Evolutionary conservation across 2,113 vertebrate species (phyloP).

Genomic region (Merops nubicus): DNA sequence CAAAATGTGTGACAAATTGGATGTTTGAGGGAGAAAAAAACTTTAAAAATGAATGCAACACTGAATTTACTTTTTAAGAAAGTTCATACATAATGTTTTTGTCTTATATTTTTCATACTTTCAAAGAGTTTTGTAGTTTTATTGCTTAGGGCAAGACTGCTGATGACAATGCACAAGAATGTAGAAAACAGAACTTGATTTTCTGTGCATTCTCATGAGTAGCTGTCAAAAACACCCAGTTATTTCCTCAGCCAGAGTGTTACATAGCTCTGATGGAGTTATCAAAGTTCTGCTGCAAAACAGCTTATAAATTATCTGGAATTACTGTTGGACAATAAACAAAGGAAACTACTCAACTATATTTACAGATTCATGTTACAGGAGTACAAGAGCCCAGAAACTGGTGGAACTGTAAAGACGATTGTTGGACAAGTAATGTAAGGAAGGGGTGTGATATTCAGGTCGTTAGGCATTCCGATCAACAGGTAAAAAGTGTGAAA

Average conservation of each 20-base stretch:
- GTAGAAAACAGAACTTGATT: not conserved
- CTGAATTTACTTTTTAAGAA: not conserved
- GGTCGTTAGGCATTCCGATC: not conserved
- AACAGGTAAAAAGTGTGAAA: not conserved
- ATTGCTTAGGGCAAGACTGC: not conserved
- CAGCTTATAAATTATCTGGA: not conserved
- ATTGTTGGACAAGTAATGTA: not conserved
- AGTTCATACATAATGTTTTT: not conserved
- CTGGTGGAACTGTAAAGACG: not conserved
- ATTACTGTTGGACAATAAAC: not conserved
- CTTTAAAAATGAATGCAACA: too few relatives aligned
- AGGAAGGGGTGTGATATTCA: fast-evolving
- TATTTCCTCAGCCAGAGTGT: not conserved
- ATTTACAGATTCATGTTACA: not conserved
- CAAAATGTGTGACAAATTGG: fast-evolving
- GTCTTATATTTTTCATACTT: not conserved
- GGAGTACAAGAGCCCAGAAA: not conserved
- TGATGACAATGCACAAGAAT: not conserved
- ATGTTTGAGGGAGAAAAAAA: not conserved
- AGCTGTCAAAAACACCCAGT: not conserved
- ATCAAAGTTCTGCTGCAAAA: not conserved
- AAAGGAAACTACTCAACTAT: not conserved
- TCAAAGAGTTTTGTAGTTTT: not conserved
- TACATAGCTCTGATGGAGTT: not conserved
- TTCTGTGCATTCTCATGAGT: not conserved